These are phyloP conservation scores for Melieria picta DNA, from an alignment of 2,888 invertebrate species.

Conservation along the genomic window DNA sequence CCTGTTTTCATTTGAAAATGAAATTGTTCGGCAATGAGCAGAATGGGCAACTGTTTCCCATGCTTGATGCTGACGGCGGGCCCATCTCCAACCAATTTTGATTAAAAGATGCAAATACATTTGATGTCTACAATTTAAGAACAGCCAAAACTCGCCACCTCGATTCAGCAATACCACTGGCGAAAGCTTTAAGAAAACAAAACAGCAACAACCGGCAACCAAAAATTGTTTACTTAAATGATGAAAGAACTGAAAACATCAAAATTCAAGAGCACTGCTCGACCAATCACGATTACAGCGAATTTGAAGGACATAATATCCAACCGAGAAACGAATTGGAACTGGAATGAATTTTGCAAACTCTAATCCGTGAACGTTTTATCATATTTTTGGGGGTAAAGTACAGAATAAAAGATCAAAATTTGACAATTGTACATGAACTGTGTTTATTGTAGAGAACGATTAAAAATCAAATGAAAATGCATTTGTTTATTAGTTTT, in stretches of 20 bases:
- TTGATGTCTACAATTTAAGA: neutral
- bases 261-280: neutral
- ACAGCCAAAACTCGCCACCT: neutral
- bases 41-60: neutral
- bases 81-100: no score
- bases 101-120: neutral
- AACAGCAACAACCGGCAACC: constrained; percentile 1
- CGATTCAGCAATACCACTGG: neutral
- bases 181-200: constrained; percentile 22
- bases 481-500: constrained; percentile 4
- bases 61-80: no score
- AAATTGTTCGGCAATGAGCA: no score
- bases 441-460: no score
- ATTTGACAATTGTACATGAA: no score
- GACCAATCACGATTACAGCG: neutral
- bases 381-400: neutral
- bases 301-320: neutral
- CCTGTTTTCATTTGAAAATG: neutral
- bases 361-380: neutral
- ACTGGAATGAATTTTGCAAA: neutral
- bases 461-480: neutral
- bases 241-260: no score
- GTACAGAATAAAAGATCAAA: constrained; percentile 24
- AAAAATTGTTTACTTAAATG: neutral
- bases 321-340: neutral